Evolutionary conservation across 2,797 vertebrate genomes (phyloP), one percentile per base, ranked within the genome.

Genomic region (Acropternis orthonyx): DNA sequence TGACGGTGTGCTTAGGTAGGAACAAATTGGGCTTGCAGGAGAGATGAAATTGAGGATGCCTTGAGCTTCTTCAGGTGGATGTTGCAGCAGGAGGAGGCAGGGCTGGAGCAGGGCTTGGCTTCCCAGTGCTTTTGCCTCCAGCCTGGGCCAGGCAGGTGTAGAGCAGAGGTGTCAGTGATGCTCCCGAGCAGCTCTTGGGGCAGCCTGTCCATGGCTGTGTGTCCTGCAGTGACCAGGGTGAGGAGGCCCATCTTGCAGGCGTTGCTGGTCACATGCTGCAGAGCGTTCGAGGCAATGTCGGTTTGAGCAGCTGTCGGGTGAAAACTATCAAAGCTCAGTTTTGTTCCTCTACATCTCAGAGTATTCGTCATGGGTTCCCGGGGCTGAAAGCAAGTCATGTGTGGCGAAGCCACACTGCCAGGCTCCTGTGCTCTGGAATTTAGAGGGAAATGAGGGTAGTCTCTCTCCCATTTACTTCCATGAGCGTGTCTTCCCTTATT

Each of bases 251-350:
- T 17, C 73, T 8, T 12, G 62, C 89, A 55, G 9, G 26, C 49
- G 46, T n/a, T 36, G 7, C 22, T 27, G 23, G 58, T 98, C 98
- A 98, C 98, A 98, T 98, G 97, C 96, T 95, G 94, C 88, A 10
- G 85, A 61, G 84, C 22, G 77, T 89, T 89, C 65, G 63, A 90
- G 91, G 96, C 96, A 97, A 94, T 94, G 96, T 82, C 97, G 96
- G 97, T 94, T 94, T 52, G 89, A 95, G 90, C 95, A 92, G 87
- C 97, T 79, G 78, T 97, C 37, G 84, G 98, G 97, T 97, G 97
- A 96, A 96, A 98, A 95, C 36, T 96, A 98, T 98, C 97, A 98
- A 97, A 97, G 97, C 97, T 98, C 97, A 96, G 98, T 98, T 98
- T 96, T 97, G 97, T 97, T 95, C 97, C 96, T 91, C 87, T 95